These are phyloP conservation scores for Indri indri DNA, from an alignment of 2,113 vertebrate species.

Conservation along the genomic window DNA sequence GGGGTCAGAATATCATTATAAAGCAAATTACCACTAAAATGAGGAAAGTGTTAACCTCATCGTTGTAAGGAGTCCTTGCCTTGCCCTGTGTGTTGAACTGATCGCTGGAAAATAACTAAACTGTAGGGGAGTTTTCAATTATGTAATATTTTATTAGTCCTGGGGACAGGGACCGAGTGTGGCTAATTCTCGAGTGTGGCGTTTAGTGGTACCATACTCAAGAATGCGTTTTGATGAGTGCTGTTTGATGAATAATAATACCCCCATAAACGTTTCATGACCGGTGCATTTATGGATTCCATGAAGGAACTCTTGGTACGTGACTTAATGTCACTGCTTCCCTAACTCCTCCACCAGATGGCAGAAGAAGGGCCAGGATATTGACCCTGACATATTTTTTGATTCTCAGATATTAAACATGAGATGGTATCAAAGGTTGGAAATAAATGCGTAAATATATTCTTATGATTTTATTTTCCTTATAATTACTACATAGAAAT, in stretches of 20 bases:
- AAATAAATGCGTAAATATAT: background rate
- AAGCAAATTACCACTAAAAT: background rate
- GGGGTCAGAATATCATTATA: background rate
- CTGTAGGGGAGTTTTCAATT: background rate
- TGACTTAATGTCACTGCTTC: background rate
- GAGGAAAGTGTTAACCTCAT: background rate
- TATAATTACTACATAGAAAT: background rate
- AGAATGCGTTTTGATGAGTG: background rate
- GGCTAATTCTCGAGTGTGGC: background rate
- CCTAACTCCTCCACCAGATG: constrained; percentile 69
- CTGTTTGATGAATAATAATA: background rate
- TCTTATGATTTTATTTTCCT: background rate
- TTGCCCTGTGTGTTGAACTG: background rate
- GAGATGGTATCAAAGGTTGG: background rate
- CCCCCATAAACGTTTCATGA: background rate
- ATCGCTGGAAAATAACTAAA: background rate
- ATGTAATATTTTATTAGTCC: background rate
- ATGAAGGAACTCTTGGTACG: background rate
- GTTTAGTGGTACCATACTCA: background rate
- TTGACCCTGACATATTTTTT: background rate
- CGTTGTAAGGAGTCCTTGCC: background rate
- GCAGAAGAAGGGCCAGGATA: constrained; percentile 56
- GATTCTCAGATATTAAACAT: constrained; percentile 17
- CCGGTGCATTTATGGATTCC: background rate
- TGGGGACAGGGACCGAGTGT: background rate